These are phyloP conservation scores for Myripristis murdjan DNA, from an alignment of 2,797 vertebrate species.

Conservation along the genomic window DNA sequence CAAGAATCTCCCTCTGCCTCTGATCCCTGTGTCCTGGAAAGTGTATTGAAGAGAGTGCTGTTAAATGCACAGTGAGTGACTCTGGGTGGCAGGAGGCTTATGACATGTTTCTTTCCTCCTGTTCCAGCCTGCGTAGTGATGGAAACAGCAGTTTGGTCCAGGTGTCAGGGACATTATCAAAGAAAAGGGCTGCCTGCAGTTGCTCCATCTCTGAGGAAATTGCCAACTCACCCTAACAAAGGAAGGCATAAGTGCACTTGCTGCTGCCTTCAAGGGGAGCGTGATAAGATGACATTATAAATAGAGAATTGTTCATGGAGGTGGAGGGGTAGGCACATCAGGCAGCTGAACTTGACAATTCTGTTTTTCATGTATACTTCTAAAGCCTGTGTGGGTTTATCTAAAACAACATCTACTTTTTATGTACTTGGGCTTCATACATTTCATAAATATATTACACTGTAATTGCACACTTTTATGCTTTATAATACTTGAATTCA, in stretches of 20 bases:
- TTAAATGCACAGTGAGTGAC: slow-evolving; percentile 77
- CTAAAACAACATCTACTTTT: slow-evolving; percentile 63
- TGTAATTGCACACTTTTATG: slow-evolving; percentile 32
- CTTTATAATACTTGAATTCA: slow-evolving; percentile 7
- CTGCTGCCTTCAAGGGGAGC: slow-evolving; percentile 91
- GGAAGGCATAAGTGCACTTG: slow-evolving; percentile 96
- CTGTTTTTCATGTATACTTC: slow-evolving; percentile 63
- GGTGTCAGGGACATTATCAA: slow-evolving; percentile 95
- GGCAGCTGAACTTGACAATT: slow-evolving; percentile 85
- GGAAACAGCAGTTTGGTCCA: slow-evolving; percentile 92
- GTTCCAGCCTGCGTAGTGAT: slow-evolving; percentile 86
- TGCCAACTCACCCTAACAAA: slow-evolving; percentile 99
- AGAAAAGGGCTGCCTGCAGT: slow-evolving; percentile 94
- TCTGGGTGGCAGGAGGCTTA: slow-evolving; percentile 76
- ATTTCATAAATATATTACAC: slow-evolving; percentile 28
- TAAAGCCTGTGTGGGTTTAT: slow-evolving; percentile 55
- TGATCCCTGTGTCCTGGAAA: slow-evolving; percentile 70
- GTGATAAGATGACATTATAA: slow-evolving; percentile 98
- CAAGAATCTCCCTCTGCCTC: slow-evolving; percentile 52
- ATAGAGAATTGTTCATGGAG: slow-evolving; percentile 87
- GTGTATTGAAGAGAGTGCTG: slow-evolving; percentile 76
- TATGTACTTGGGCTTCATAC: slow-evolving; percentile 26
- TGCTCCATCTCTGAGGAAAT: slow-evolving; percentile 95
- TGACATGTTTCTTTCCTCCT: slow-evolving; percentile 85
- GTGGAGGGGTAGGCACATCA: slow-evolving; percentile 87